phyloP scores from a whole-genome alignment of 2,113 vertebrate species.

The Plecturocebus donacophilus region DNA sequence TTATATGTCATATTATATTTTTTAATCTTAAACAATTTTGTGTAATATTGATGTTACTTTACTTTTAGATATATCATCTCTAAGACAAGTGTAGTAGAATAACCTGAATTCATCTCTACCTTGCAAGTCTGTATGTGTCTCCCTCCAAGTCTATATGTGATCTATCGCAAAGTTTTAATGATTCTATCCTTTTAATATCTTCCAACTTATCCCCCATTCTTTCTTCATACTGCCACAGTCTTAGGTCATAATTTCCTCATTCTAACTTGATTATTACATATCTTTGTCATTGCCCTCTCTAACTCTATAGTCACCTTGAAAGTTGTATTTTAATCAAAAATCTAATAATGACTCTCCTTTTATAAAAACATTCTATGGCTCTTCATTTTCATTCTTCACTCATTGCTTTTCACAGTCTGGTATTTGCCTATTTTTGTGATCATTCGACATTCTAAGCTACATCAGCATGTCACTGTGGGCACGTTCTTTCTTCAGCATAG shows the following conservation, averaged over 20 bases:
- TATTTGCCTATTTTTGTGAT: background rate
- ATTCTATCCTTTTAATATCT: background rate
- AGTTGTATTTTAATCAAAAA: background rate
- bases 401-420: background rate
- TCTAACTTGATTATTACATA: background rate
- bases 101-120: accelerated
- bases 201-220: background rate
- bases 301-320: background rate
- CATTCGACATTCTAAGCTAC: background rate
- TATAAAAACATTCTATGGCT: background rate
- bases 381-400: background rate
- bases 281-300: background rate
- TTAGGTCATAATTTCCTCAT: background rate
- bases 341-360: background rate
- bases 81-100: background rate
- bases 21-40: background rate
- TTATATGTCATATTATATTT: background rate
- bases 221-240: background rate
- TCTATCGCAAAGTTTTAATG: background rate
- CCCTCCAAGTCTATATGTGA: background rate
- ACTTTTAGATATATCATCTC: background rate
- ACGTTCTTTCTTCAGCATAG: background rate
- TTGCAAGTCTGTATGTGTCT: too few species aligned
- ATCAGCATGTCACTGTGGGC: too few species aligned
- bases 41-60: background rate